Evolutionary conservation across 53 echinoderm and acorn worm genomes (phyloP).

Genomic region (Holothuria scabra): DNA sequence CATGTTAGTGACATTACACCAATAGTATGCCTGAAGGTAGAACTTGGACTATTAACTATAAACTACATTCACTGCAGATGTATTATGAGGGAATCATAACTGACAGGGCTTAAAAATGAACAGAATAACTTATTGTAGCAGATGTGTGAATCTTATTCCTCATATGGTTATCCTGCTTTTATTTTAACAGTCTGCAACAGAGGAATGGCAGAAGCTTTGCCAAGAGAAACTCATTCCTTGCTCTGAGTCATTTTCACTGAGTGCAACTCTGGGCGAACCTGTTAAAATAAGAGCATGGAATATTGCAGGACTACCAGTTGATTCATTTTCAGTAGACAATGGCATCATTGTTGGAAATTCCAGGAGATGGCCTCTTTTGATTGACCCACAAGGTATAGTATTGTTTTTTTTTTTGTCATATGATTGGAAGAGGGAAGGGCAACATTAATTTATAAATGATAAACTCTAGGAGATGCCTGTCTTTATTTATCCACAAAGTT

Average conservation of each 20-base stretch:
- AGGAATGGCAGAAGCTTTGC: slow-evolving; percentile 92
- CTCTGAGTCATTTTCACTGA: slow-evolving; percentile 90
- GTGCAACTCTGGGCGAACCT: slow-evolving; percentile 90
- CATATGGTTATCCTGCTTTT: too few species aligned
- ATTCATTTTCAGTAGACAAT: slow-evolving; percentile 98
- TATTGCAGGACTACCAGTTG: slow-evolving; percentile 95
- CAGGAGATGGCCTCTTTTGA: slow-evolving; percentile 94
- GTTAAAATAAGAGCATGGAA: slow-evolving; percentile 98
- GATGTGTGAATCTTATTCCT: too few species aligned
- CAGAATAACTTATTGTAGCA: too few species aligned
- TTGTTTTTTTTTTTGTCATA: neutral
- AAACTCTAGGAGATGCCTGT: too few species aligned
- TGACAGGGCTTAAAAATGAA: too few species aligned
- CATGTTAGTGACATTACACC: too few species aligned
- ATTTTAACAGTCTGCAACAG: slow-evolving; percentile 77
- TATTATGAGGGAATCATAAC: too few species aligned
- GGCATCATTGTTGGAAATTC: slow-evolving; percentile 95
- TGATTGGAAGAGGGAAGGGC: neutral
- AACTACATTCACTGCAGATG: too few species aligned
- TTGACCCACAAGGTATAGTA: slow-evolving; percentile 91
- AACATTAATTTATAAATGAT: too few species aligned
- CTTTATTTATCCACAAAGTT: too few species aligned
- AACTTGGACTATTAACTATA: too few species aligned
- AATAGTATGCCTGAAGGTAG: too few species aligned
- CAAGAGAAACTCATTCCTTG: slow-evolving; percentile 89